Conservation (phyloP, 2,113 vertebrate genomes). For the Anarhynchus alexandrinus region DNA sequence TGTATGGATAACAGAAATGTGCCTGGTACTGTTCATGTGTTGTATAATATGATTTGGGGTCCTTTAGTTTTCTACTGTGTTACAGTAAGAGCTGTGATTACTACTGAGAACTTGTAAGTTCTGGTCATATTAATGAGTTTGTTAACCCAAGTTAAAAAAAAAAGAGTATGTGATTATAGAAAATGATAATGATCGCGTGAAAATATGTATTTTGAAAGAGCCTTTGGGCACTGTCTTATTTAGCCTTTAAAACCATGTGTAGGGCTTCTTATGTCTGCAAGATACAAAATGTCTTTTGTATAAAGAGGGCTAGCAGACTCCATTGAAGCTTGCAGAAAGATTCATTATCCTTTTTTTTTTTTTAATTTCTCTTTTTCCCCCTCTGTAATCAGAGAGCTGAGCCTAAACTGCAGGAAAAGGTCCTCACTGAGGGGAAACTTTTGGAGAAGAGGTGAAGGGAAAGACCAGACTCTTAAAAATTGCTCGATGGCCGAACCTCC, state of each 20-base stretch:
- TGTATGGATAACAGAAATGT: not conserved
- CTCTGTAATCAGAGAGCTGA: not conserved
- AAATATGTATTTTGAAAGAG: not conserved
- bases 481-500: not conserved
- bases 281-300: not conserved
- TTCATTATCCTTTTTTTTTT: not conserved
- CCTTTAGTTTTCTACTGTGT: not conserved
- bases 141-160: too few relatives aligned
- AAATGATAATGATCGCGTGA: not conserved
- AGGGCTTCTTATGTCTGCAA: not conserved
- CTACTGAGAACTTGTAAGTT: not conserved
- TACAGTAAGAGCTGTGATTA: not conserved
- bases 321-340: not conserved
- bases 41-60: not conserved
- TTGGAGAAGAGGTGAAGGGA: not conserved
- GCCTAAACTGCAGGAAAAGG: not conserved
- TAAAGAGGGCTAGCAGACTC: not conserved
- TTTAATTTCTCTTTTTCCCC: accelerated
- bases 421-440: not conserved
- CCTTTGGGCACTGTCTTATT: not conserved
- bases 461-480: not conserved
- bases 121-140: not conserved
- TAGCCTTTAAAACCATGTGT: not conserved
- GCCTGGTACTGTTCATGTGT: accelerated
- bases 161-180: not conserved